Evolutionary conservation across 2,888 invertebrate genomes (phyloP).

Genomic region (Pemphredon lugubris): DNA sequence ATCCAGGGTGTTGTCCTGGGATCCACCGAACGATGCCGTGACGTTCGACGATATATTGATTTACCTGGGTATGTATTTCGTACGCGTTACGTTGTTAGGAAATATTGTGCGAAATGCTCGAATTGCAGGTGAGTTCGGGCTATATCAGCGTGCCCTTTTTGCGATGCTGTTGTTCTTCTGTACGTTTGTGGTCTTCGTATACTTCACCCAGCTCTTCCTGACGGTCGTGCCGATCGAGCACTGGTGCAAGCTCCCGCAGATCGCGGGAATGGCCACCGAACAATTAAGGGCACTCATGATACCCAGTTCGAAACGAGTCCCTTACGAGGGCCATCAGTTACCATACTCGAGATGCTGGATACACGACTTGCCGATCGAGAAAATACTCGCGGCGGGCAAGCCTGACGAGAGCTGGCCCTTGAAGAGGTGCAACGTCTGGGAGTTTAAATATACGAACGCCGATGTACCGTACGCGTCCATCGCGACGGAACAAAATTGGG

Average conservation of each 20-base stretch:
- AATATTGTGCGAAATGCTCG: not conserved
- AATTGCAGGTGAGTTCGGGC: constrained; percentile 73
- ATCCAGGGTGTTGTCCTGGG: not conserved
- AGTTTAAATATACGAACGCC: constrained; percentile 1
- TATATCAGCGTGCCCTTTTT: constrained; percentile 76
- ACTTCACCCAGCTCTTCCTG: constrained; percentile 78
- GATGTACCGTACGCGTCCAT: constrained; percentile 43
- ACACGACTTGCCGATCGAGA: constrained; percentile 61
- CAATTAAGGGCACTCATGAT: constrained; percentile 62
- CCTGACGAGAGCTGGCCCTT: constrained; percentile 33
- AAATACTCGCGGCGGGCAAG: constrained; percentile 26
- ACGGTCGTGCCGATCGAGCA: constrained; percentile 71
- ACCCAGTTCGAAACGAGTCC: constrained; percentile 53
- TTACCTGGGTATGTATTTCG: constrained; percentile 55
- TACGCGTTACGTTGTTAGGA: not conserved
- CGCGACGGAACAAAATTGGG: constrained; percentile 40
- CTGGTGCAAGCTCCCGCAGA: constrained; percentile 71
- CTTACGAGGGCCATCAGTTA: constrained; percentile 54
- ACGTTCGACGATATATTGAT: constrained; percentile 66
- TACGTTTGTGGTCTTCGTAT: constrained; percentile 75
- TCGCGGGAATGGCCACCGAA: constrained; percentile 32
- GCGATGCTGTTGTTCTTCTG: constrained; percentile 74
- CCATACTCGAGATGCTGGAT: constrained; percentile 68
- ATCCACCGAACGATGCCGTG: constrained; percentile 25
- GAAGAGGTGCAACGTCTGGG: constrained; percentile 39